A percentile compares a stretch with the other conserved stretches of the same genome.
Evolutionary conservation across 2,113 vertebrate species (phyloP).

Genomic region (Oxyura jamaicensis): DNA sequence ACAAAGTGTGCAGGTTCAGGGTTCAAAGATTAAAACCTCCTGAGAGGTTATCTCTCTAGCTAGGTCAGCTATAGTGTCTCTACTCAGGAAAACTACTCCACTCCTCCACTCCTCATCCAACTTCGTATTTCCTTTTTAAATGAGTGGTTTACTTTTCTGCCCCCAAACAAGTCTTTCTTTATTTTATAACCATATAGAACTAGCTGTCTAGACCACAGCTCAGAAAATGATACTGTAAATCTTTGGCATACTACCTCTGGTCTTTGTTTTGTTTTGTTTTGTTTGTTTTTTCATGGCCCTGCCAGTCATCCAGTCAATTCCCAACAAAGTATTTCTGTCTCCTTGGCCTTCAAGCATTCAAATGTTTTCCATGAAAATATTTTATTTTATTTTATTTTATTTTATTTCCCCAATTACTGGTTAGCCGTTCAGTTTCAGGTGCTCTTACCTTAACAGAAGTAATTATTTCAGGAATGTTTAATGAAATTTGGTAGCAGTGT

Average conservation of each 20-base stretch:
- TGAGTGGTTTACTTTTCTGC: not conserved
- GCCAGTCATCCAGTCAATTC: not conserved
- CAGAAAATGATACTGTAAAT: not conserved
- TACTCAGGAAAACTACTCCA: not conserved
- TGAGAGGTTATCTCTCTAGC: not conserved
- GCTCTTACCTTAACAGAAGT: not conserved
- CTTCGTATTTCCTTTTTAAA: not conserved
- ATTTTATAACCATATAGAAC: not conserved
- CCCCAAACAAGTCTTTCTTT: not conserved
- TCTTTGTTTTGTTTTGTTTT: not conserved
- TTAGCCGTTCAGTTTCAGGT: not conserved
- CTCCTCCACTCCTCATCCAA: not conserved
- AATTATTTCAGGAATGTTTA: not conserved
- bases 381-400: too few relatives aligned
- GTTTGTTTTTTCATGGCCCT: not conserved
- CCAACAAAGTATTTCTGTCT: not conserved
- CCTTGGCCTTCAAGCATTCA: not conserved
- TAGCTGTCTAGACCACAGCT: not conserved
- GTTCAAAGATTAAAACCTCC: not conserved
- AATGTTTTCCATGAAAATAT: not conserved
- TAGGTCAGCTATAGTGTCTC: not conserved
- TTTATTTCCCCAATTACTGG: not conserved
- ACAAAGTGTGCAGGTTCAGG: not conserved
- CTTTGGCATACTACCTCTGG: not conserved
- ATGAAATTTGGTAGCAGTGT: not conserved